Base-by-base conservation (phyloP, 2,797 vertebrate genomes). In the Pelochelys cantorii region DNA sequence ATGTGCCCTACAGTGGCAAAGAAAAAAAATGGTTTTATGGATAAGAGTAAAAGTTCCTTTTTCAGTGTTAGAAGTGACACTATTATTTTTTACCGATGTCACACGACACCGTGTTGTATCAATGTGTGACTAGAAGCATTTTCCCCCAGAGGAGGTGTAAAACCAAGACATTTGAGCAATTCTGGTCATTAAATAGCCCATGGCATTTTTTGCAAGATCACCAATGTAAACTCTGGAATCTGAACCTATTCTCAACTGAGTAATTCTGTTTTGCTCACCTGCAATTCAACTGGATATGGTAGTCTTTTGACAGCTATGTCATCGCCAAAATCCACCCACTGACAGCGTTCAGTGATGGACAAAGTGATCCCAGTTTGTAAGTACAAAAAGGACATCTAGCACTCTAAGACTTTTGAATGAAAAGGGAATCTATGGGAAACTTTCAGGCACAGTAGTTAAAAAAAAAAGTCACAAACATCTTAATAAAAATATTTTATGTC, bases 251-350 rank as follows among this genome's bases (percentile, higher is more conserved):
- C 54, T 78, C 7, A 25, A 48, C 42, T 48, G 34, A 74, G 68
- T 34, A 20, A 37, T n/a, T 71, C 68, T 23, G 20, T 25, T 53
- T 37, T 57, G 34, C 3, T n/a, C 1, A 0, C 75, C 0, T 0
- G 5, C 60, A 55, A 52, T 42, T 59, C 23, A 20, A 22, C 34
- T 42, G 42, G 68, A 75, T 3, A 2, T n/a, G 83, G 55, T 8
- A 7, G 0, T 25, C 1, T 29, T 54, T 53, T 5, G 2, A 59
- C 55, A 0, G 0, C 0, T 0, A 22, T 11, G 81, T 42, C 81
- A 42, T 83, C 74, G 84, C 88, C 83, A 11, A 15, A 31, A 84
- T 48, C 20, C 25, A 12, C 77, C 68, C 0, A 23, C 79, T 48
- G 79, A 23, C 79, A 37, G 23, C 1, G 37, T 79, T 55, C 42